Evolutionary conservation across 2,113 vertebrate species (phyloP).

Genomic region (Erythrocercus mccallii): DNA sequence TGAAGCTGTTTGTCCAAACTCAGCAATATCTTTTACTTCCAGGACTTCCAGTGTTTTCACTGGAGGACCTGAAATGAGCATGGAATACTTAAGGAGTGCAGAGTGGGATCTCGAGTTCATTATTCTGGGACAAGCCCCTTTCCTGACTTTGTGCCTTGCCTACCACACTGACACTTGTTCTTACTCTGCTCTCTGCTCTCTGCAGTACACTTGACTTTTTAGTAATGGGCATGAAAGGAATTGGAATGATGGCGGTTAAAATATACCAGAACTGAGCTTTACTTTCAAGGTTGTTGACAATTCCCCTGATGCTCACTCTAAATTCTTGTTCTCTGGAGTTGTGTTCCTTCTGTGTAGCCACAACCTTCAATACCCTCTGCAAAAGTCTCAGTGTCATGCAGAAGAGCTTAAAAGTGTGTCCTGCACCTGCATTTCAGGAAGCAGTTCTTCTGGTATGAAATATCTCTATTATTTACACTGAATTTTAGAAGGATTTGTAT

Average conservation of each 20-base stretch:
- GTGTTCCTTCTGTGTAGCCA: not conserved
- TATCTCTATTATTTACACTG: not conserved
- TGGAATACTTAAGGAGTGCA: fast-evolving
- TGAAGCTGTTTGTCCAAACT: not conserved
- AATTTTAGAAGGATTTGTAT: not conserved
- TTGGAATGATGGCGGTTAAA: not conserved
- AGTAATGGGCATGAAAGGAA: not conserved
- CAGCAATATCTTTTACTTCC: not conserved
- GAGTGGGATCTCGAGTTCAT: not conserved
- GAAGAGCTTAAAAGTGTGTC: not conserved
- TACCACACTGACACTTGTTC: not conserved
- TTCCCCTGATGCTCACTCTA: not conserved
- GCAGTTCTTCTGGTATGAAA: not conserved
- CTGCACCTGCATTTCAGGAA: not conserved
- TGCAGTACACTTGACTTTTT: not conserved
- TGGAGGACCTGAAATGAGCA: not conserved
- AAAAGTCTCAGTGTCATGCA: not conserved
- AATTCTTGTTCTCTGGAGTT: not conserved
- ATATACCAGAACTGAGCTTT: not conserved
- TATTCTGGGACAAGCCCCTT: not conserved
- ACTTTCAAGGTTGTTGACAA: not conserved
- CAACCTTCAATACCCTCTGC: not conserved
- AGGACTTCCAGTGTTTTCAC: not conserved
- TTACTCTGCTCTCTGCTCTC: not conserved
- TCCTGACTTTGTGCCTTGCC: not conserved